A percentile compares a stretch with the other conserved stretches of the same genome.
These are phyloP conservation scores for Lampris incognitus DNA, from an alignment of 2,113 vertebrate genomes.

Conservation along the genomic window DNA sequence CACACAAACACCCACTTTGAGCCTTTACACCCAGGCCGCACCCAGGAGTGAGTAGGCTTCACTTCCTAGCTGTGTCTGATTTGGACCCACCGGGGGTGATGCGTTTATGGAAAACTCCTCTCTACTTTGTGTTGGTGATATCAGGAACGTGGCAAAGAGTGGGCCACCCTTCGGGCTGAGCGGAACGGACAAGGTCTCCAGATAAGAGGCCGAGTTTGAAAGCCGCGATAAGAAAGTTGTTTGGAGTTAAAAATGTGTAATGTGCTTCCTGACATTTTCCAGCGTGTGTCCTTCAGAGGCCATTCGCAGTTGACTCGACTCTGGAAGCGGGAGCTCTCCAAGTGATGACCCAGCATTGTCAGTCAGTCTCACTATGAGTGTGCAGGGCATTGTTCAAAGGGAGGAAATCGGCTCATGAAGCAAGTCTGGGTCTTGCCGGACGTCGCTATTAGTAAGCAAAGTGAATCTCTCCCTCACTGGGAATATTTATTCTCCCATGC, in stretches of 20 bases:
- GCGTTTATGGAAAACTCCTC: constrained; percentile 65
- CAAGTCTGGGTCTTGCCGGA: constrained; percentile 28
- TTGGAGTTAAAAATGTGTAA: constrained; percentile 44
- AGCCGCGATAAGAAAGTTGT: constrained; percentile 46
- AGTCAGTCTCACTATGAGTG: constrained; percentile 28
- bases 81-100: constrained; percentile 49
- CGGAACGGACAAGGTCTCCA: constrained; percentile 39
- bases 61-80: constrained; percentile 63
- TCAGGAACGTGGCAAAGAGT: constrained; percentile 47
- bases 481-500: not conserved
- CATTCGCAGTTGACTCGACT: constrained; percentile 30
- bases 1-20: constrained; percentile 21
- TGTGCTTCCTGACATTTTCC: constrained; percentile 59
- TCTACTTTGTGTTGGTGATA: constrained; percentile 55
- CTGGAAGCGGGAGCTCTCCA: not conserved
- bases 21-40: constrained; percentile 43
- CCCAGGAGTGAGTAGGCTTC: constrained; percentile 68
- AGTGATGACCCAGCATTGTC: constrained; percentile 19
- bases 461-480: not conserved
- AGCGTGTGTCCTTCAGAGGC: constrained; percentile 1
- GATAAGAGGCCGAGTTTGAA: constrained; percentile 55
- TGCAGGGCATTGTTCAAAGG: constrained; percentile 10
- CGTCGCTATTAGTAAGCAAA: constrained; percentile 34
- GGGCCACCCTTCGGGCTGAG: constrained; percentile 32
- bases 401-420: constrained; percentile 34